Conservation (phyloP, 2,113 vertebrate species). For the Danionella cerebrum region DNA sequence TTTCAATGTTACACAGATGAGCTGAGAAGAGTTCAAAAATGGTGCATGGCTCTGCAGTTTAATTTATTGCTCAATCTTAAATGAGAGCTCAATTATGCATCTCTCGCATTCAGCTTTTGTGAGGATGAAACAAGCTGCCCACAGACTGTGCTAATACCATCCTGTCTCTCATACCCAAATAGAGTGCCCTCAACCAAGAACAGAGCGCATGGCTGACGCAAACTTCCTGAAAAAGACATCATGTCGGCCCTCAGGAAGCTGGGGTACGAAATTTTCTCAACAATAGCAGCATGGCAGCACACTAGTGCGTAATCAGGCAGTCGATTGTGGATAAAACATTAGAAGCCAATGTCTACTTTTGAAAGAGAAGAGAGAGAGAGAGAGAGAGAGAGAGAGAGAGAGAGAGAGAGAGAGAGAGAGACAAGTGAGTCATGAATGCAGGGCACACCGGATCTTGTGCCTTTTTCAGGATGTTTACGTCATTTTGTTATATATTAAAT, state of each 20-base stretch:
- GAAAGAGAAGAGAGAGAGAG: not conserved
- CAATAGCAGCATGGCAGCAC: conserved; percentile 5
- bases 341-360: not conserved
- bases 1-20: no score
- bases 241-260: conserved; percentile 5
- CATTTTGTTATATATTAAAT: not conserved
- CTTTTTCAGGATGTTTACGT: not conserved
- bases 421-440: no score
- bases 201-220: not conserved
- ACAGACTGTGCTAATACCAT: conserved; percentile 2
- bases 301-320: not conserved
- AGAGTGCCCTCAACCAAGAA: not conserved
- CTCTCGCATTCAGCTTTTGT: not conserved
- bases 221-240: not conserved
- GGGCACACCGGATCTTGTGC: no score
- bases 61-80: not conserved
- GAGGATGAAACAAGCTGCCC: not conserved
- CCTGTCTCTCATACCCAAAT: not conserved
- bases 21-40: not conserved
- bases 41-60: not conserved
- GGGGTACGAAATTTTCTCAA: not conserved
- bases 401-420: no score
- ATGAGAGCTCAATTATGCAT: not conserved
- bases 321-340: not conserved
- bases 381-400: no score